A percentile compares a stretch with the other conserved stretches of the same genome.
Evolutionary conservation across 1,140 invertebrate species (phyloP).

Genomic region (Dermatophagoides farinae): DNA sequence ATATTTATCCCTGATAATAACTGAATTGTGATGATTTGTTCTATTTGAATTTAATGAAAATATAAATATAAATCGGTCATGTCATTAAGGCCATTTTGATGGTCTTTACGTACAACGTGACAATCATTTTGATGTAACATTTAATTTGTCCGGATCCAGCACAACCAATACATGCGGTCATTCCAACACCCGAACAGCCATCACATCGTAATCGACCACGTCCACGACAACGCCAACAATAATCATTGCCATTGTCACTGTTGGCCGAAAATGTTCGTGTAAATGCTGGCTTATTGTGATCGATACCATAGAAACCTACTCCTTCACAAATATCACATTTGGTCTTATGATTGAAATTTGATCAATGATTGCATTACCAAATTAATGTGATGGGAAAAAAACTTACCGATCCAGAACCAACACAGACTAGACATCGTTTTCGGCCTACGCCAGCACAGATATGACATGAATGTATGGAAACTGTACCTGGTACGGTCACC

Average conservation of each 20-base stretch:
- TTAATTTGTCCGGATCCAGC: conserved; percentile 30
- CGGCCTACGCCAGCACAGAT: conserved; percentile 31
- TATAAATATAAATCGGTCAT: neutral
- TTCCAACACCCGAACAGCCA: conserved; percentile 30
- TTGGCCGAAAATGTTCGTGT: conserved; percentile 8
- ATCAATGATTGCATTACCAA: neutral
- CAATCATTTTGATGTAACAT: conserved; percentile 31
- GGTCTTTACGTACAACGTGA: conserved; percentile 28
- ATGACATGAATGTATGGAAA: conserved; percentile 35
- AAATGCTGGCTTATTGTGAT: conserved; percentile 20
- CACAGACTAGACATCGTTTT: conserved; percentile 31
- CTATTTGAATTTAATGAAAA: neutral
- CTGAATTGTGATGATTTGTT: neutral
- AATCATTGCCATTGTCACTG: conserved; percentile 21
- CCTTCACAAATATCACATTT: neutral
- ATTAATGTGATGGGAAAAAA: conserved; percentile 8
- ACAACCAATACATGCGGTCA: conserved; percentile 28
- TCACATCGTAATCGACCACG: conserved; percentile 24
- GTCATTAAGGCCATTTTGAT: neutral
- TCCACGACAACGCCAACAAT: conserved; percentile 29
- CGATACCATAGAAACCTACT: neutral
- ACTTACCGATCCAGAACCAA: conserved; percentile 27
- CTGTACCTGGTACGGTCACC: conserved; percentile 36
- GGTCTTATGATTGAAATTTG: neutral
- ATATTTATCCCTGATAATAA: neutral